Evolutionary conservation across 2,797 vertebrate species (phyloP), one percentile per base, ranked within the genome.

Genomic region (Brachyalestes nurse): DNA sequence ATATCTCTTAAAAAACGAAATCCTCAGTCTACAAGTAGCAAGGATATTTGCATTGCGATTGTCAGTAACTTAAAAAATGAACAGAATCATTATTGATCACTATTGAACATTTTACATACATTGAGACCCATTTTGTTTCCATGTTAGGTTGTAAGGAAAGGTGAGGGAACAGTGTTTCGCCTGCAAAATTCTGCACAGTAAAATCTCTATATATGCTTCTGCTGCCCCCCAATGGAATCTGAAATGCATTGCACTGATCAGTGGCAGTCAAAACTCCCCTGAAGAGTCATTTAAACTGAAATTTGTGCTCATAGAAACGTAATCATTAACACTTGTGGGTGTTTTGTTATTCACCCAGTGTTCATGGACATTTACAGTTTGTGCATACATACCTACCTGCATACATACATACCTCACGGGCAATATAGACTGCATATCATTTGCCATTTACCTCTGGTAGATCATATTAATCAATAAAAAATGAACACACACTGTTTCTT

Each of bases 171-270:
- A 9, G 3, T 8, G 19, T 67, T 65, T 16, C 0, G 6, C 16
- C n/a, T 69, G 21, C 0, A 38, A 45, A 62, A 62, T 53, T 62
- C 16, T 55, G 49, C 23, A 55, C 25, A 19, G 49, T 16, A 19
- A 49, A 65, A 47, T 47, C 8, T 71, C 65, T 81, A 42, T 49
- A 42, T 70, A 70, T 72, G 40, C 75, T 66, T 67, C 34, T 78
- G 67, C 75, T 82, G 80, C 75, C 80, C 58, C 61, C 80, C 66
- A 61, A 67, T 82, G 80, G 80, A 77, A 49, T 47, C 72, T 60
- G 45, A 77, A 70, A 12, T 16, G 28, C 25, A 82, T 58, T 77
- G 53, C 75, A 82, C 6, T 67, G 28, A 19, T 60, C 51, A 78
- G n/a, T 65, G 17, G 23, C 38, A 7, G 28, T 60, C 17, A 21